phyloP scores from a whole-genome alignment of 64 coral and sea anemone species.

The Anthopleura sola region DNA sequence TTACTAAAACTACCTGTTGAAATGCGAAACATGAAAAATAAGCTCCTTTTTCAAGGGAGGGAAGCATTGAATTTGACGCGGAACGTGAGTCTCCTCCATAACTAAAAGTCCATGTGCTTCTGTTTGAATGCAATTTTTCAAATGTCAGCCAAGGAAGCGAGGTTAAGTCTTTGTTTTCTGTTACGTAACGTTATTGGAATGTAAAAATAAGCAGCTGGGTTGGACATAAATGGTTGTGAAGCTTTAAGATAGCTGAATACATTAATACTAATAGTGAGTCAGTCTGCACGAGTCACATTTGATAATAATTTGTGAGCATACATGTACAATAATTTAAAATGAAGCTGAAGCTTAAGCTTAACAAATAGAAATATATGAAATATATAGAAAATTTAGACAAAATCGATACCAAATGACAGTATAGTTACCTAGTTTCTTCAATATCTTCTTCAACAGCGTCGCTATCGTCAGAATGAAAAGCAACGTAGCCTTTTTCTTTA shows the following conservation, averaged over 20 bases:
- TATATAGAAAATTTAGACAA: neutral
- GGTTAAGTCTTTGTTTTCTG: neutral
- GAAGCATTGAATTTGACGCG: constrained; percentile 17
- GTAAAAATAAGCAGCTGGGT: constrained; percentile 13
- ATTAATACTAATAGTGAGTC: constrained; percentile 4
- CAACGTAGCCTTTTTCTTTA: constrained; percentile 88
- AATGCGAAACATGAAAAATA: constrained; percentile 2
- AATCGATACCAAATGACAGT: neutral
- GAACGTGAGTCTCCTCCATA: neutral
- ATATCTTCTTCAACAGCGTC: constrained; percentile 64
- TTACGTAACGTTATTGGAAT: neutral
- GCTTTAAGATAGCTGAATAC: constrained; percentile 9
- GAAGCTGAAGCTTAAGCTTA: no score
- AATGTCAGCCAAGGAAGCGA: neutral
- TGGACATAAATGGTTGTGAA: constrained; percentile 17
- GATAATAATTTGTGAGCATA: neutral
- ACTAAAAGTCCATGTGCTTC: neutral
- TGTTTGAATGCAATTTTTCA: neutral
- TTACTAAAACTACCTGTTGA: constrained; percentile 4
- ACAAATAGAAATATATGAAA: neutral
- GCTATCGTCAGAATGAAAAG: constrained; percentile 92
- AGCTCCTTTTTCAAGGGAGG: constrained; percentile 16
- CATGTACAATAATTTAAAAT: no score
- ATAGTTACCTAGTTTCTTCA: constrained; percentile 37
- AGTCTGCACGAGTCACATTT: neutral